These are phyloP conservation scores for Octodon degus DNA, from an alignment of 2,113 vertebrate species.

Conservation along the genomic window DNA sequence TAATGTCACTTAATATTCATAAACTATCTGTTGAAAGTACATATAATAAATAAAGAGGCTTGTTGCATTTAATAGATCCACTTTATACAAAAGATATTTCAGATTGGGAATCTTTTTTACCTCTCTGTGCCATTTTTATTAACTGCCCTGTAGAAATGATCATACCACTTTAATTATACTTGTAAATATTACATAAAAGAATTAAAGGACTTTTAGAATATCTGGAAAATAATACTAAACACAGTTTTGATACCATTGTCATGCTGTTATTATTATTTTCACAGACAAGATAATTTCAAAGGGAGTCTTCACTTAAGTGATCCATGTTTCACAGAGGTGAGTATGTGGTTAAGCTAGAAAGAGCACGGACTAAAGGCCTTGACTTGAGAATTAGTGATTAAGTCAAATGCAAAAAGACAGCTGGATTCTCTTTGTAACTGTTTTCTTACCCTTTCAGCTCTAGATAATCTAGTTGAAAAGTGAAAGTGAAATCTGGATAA, in stretches of 20 bases:
- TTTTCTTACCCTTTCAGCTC: not conserved
- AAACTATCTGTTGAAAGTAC: not conserved
- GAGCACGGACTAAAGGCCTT: not conserved
- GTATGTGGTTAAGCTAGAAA: not conserved
- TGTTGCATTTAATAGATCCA: not conserved
- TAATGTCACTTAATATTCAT: not conserved
- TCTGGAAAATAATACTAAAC: not conserved
- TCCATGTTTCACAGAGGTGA: not conserved
- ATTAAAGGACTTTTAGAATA: not conserved
- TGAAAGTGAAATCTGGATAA: constrained; percentile 15
- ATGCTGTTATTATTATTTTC: not conserved
- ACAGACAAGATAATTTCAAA: not conserved
- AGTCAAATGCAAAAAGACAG: not conserved
- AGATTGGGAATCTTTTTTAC: not conserved
- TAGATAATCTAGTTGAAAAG: not conserved
- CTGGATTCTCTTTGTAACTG: not conserved
- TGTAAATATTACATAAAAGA: not conserved
- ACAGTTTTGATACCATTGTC: not conserved
- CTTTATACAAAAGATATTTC: not conserved
- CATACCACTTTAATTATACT: not conserved
- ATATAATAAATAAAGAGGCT: not conserved
- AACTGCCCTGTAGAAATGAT: not conserved
- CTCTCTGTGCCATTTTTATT: not conserved
- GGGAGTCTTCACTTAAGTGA: not conserved
- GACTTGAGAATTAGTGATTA: not conserved